Percentiles rank a stretch among this genome's conserved stretches.
Evolutionary conservation across 2,888 invertebrate genomes (phyloP).

Genomic region (Tortrix viridana): DNA sequence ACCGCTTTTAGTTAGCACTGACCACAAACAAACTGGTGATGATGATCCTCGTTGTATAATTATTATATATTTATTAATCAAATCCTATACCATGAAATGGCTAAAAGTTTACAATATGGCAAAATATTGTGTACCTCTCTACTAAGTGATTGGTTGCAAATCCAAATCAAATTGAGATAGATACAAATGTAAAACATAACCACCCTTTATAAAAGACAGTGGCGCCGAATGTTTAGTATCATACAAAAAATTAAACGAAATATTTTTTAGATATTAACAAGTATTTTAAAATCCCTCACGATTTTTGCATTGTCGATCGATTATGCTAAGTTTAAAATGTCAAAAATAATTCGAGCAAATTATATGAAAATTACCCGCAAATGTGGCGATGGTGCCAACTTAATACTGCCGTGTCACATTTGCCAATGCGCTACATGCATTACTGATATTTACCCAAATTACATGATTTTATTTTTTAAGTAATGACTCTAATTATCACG

Average conservation of each 20-base stretch:
- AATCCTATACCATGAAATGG: too few species aligned
- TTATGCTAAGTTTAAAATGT: constrained; percentile 31
- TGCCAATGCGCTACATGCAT: constrained; percentile 28
- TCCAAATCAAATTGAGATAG: too few species aligned
- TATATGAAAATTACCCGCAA: constrained; percentile 19
- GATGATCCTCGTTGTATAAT: constrained; percentile 37
- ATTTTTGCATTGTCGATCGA: constrained; percentile 7
- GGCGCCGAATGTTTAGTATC: too few species aligned
- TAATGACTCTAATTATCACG: constrained; percentile 14
- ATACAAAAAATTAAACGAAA: not conserved
- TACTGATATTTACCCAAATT: constrained; percentile 29
- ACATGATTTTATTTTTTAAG: not conserved
- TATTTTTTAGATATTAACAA: not conserved
- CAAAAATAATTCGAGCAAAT: constrained; percentile 32
- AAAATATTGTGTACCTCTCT: too few species aligned
- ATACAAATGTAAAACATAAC: too few species aligned
- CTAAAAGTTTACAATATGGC: too few species aligned
- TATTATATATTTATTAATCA: too few species aligned
- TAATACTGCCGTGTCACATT: constrained; percentile 26
- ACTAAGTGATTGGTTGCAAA: too few species aligned
- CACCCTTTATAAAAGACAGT: too few species aligned
- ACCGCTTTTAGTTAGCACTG: too few species aligned
- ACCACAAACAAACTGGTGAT: too few species aligned
- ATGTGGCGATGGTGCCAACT: constrained; percentile 25
- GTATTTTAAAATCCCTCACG: not conserved